Base-by-base conservation (phyloP, 2,113 vertebrate genomes). In the Leucoraja erinaceus region DNA sequence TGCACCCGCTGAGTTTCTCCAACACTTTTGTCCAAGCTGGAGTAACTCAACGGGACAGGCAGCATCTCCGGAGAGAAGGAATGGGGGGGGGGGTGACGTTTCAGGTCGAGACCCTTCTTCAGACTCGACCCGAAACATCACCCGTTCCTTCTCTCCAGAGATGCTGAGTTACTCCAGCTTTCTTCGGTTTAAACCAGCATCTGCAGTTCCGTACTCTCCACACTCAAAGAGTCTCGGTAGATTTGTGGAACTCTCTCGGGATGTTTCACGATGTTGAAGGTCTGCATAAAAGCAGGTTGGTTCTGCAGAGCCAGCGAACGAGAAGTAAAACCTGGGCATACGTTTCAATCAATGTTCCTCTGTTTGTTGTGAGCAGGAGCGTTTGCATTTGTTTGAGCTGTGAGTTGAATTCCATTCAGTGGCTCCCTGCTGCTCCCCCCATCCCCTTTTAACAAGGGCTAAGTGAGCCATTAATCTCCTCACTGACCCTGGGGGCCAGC, bases 361-460 rank as follows among this genome's bases (percentile, higher is more conserved):
- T 31, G 75, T 31, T 77, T 77, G 10, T 77, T 33, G 1, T 4
- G n/a, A n/a, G n/a, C 31, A 77, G 33, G 3, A 33, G n/a, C 9
- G 12, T 9, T 14, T 1, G 9, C 5, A 0, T 16, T 28, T 28
- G 81, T n/a, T 0, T 84, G 54, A 84, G 54, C 25, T 1, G 7
- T 61, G 54, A 0, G 54, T 12, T 63, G 59, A 66, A 12, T 31
- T 33, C 11, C 56, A 86, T 61, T 86, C 56, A 86, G 83, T 6
- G 14, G 56, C 11, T 16, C 83, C 56, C 83, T n/a, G 59, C 83
- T 88, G 59, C 5, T 81, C 38, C n/a, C 59, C 22, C 59, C 83
- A 63, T n/a, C 83, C 63, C 59, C 83, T 66, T 63, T 88, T 63
- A 86, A 88, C 83, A 88, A 88, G 83, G 12, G 28, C 25, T 88